These are phyloP conservation scores for Phengaris alcon DNA, from an alignment of 2,888 invertebrate genomes.

Conservation along the genomic window DNA sequence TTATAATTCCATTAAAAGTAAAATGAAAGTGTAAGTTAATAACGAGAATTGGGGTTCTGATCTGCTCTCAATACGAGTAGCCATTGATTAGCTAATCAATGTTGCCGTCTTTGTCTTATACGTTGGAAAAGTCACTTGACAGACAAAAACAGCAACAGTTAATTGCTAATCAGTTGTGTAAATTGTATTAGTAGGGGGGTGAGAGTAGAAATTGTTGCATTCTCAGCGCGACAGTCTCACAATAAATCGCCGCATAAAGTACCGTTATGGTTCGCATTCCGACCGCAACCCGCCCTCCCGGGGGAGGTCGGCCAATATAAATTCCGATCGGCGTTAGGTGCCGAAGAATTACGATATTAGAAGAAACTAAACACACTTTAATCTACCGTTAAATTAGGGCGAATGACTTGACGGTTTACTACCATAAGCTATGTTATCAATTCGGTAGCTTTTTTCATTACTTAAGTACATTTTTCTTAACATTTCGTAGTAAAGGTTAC, in stretches of 20 bases:
- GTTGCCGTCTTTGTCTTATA: too few relatives aligned
- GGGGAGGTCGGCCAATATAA: slow-evolving; percentile 37
- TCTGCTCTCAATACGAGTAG: too few relatives aligned
- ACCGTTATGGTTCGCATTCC: slow-evolving; percentile 17
- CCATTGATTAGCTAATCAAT: too few relatives aligned
- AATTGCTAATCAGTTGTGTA: too few relatives aligned
- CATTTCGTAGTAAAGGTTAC: background rate
- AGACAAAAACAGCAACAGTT: too few relatives aligned
- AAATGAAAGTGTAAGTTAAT: too few relatives aligned
- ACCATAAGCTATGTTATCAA: background rate
- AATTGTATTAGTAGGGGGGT: too few relatives aligned
- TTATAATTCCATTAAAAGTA: too few relatives aligned
- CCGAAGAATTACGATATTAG: slow-evolving; percentile 33
- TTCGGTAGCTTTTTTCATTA: background rate
- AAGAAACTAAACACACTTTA: slow-evolving; percentile 21
- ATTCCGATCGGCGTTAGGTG: slow-evolving; percentile 38
- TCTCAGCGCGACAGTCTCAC: background rate
- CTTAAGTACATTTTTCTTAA: background rate
- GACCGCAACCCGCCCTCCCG: slow-evolving; percentile 28
- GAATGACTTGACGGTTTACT: background rate
- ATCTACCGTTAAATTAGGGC: background rate
- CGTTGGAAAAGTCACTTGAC: too few relatives aligned
- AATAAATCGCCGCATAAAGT: slow-evolving; percentile 18
- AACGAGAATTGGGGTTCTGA: too few relatives aligned
- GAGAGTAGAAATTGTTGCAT: too few relatives aligned